A percentile compares a stretch with the other conserved stretches of the same genome.
These are phyloP conservation scores for Idaea aversata DNA, from an alignment of 2,888 invertebrate species.

Conservation along the genomic window DNA sequence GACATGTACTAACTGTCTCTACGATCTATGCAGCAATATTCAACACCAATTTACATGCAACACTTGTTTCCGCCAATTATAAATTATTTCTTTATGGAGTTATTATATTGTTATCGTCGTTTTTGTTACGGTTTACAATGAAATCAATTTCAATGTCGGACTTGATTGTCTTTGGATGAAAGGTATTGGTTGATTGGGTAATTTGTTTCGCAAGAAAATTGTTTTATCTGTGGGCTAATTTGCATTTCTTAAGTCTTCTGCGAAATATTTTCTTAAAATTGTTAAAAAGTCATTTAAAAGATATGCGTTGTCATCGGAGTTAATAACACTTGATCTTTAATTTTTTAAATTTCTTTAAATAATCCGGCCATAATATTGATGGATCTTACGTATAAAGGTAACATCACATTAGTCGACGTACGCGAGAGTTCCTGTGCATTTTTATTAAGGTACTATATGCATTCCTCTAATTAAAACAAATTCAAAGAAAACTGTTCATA, in stretches of 20 bases:
- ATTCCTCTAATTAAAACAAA: too few relatives aligned
- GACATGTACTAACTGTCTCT: slow-evolving; percentile 47
- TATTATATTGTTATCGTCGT: slow-evolving; percentile 25
- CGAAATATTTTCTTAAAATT: background rate
- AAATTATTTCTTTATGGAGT: slow-evolving; percentile 30
- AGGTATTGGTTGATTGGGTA: background rate
- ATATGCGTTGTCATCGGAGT: background rate
- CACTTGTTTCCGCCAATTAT: slow-evolving; percentile 44
- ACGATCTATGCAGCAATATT: slow-evolving; percentile 37
- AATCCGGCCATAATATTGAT: too few relatives aligned
- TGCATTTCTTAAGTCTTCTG: background rate
- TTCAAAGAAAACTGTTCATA: too few relatives aligned
- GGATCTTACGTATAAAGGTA: too few relatives aligned
- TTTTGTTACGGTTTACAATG: slow-evolving; percentile 28
- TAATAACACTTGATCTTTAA: background rate
- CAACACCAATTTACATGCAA: slow-evolving; percentile 45
- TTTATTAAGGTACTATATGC: too few relatives aligned
- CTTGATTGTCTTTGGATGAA: slow-evolving; percentile 14
- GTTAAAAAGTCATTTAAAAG: background rate
- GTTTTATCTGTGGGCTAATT: background rate
- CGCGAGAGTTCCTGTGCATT: too few relatives aligned
- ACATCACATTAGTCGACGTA: too few relatives aligned
- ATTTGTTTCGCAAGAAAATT: background rate
- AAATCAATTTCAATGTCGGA: slow-evolving; percentile 27
- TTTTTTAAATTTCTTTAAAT: background rate